Evolutionary conservation across 2,888 invertebrate species (phyloP), one percentile per base, ranked within the genome.

Genomic region (Abscondita cerata): DNA sequence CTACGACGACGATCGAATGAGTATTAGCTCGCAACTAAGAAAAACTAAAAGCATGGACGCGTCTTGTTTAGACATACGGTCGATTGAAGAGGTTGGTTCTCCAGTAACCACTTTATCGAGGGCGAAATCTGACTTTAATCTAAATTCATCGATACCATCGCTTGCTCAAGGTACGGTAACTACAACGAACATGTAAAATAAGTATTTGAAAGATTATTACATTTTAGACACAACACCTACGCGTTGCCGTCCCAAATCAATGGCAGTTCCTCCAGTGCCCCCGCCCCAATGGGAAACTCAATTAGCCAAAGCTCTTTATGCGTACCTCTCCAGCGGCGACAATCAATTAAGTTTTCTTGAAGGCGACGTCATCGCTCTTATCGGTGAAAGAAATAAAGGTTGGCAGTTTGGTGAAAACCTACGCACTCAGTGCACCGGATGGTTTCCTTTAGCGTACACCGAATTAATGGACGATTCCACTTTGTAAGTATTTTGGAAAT

Each of bases 401-500:
- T 96, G 96, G 96, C 96, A 96, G 81, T 96, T 95, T 75, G 96
- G 96, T n/a, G 95, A 96, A 80, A 96, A 96, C 81, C 81, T 93
- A 70, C 86, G 94, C 57, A 95, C 93, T n/a, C 93, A 94, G 77
- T 89, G 91, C 76, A 91, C 93, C 68, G 96, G 96, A 31, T 96
- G 96, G 96, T 96, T 96, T 81, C 96, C 96, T 1, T 82, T 96
- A 65, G 95, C 96, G n/a, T 96, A 96, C 76, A 95, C 96, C 25
- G 95, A 95, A 81, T 84, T 89, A 51, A 82, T 87, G 57, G 90
- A 89, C 71, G 89, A 89, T 69, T 84, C 86, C 68, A 79, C 84
- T 69, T 83, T 85, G 89, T 88, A 78, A 81, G 84, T 54, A n/a
- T n/a, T 16, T 34, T 52, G 9, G 1, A 20, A 38, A 38, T n/a